phyloP scores from a whole-genome alignment of 1,140 invertebrate species.

The Tenebrio molitor region DNA sequence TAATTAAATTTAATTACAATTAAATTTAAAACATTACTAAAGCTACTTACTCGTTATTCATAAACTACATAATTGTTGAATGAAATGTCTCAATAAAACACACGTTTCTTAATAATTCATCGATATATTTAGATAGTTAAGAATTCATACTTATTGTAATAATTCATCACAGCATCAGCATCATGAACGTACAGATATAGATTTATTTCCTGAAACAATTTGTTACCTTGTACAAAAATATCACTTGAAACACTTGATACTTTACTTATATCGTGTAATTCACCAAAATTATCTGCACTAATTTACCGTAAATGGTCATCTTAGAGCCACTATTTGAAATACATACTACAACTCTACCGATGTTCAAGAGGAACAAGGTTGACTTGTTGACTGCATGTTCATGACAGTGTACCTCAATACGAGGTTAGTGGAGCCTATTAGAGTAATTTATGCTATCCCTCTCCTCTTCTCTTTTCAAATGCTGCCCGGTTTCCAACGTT shows the following conservation, averaged over 20 bases:
- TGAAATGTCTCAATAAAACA: too few species aligned
- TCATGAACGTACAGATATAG: too few species aligned
- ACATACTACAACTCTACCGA: background rate
- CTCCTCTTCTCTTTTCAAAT: background rate
- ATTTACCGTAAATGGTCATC: conserved; percentile 43
- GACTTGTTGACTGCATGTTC: conserved; percentile 9
- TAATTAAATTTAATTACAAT: too few species aligned
- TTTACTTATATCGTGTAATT: conserved; percentile 13
- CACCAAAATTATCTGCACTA: conserved; percentile 48
- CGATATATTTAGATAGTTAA: too few species aligned
- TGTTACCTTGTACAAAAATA: background rate
- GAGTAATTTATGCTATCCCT: background rate
- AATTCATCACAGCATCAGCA: too few species aligned
- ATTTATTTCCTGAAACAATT: conserved; percentile 9
- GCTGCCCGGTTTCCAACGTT: background rate
- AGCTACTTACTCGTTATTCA: too few species aligned
- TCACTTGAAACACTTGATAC: conserved; percentile 17
- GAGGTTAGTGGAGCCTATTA: conserved; percentile 14
- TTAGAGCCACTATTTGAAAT: conserved; percentile 3
- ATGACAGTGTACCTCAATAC: conserved; percentile 25
- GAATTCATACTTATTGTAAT: too few species aligned
- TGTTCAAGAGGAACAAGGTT: conserved; percentile 29
- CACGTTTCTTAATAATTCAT: too few species aligned
- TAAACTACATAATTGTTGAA: too few species aligned
- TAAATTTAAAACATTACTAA: too few species aligned